phyloP scores from a whole-genome alignment of 2,113 vertebrate genomes.

The Orientallactaga bullata region DNA sequence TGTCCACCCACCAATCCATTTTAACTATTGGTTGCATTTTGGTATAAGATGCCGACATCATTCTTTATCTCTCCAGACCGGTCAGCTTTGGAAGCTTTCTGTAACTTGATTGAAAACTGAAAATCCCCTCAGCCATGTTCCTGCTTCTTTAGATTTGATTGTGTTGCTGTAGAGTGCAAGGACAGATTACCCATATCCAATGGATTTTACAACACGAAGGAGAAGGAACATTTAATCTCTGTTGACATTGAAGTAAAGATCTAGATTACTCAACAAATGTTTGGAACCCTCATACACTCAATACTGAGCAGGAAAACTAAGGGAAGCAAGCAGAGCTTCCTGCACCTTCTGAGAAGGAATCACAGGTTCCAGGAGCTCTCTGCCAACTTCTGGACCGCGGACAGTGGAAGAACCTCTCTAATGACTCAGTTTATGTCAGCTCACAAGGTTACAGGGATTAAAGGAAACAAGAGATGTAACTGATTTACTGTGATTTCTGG shows the following conservation, averaged over 20 bases:
- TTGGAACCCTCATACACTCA: slow-evolving; percentile 49
- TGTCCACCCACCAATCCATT: background rate
- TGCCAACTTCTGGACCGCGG: background rate
- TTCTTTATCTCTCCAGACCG: background rate
- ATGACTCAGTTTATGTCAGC: background rate
- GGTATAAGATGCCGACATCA: background rate
- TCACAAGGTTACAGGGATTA: background rate
- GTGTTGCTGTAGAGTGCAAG: slow-evolving; percentile 7
- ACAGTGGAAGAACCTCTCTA: background rate
- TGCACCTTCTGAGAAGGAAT: background rate
- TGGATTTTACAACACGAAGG: slow-evolving; percentile 2
- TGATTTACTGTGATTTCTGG: background rate
- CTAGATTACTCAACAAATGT: slow-evolving; percentile 59
- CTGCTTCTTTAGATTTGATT: slow-evolving; percentile 25
- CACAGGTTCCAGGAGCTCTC: background rate
- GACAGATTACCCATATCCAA: slow-evolving; percentile 53
- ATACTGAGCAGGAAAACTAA: background rate
- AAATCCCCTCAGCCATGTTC: background rate
- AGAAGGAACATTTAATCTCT: slow-evolving; percentile 78
- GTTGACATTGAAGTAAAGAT: slow-evolving; percentile 70
- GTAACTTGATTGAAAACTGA: background rate
- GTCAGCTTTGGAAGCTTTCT: background rate
- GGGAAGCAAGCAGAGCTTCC: background rate
- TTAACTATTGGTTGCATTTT: background rate
- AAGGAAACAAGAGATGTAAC: background rate